Evolutionary conservation across 1,140 invertebrate species (phyloP), one percentile per base, ranked within the genome.

Genomic region (Leptinotarsa undecemlineata): DNA sequence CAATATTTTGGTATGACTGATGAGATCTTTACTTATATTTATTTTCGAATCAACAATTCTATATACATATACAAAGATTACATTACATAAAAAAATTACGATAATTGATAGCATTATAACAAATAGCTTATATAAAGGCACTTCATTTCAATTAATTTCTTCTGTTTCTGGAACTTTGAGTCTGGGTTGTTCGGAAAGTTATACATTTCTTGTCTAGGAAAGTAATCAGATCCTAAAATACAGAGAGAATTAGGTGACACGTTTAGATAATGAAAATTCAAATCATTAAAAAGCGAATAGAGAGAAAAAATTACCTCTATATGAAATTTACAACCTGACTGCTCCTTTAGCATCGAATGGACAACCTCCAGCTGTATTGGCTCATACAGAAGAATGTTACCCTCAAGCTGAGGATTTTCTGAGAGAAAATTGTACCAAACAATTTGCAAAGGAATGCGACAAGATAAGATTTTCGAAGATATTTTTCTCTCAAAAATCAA

Each of bases 121-220:
- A 42, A 42, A 42, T 11, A 42, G 33, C 33, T 42, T 42, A 42
- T 42, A 42, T 42, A 42, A 42, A 42, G 33, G 33, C 33, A 42
- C 33, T 42, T 42, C 33, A 42, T 11, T 11, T 42, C 33, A 42
- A 42, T 5, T 42, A 6, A 42, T 42, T 42, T 11, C 33, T 42
- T 42, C 11, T 42, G 33, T 42, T 70, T 68, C 21, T 78, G 66
- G 26, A 71, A 72, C 74, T 61, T 47, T 79, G 72, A 74, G 72
- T 77, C 75, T 80, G 81, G 33, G 83, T 82, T 23, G 86, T 88
- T 79, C 87, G 86, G 1, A 89, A 86, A 57, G 87, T 88, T 62
- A 89, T 88, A 77, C 88, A 89, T 81, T 87, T 88, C 77, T 85
- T 88, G 80, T 89, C 88, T 77, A 89, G 78, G 77, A 88, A 89